Evolutionary conservation across 2,113 vertebrate genomes (phyloP).

Genomic region (Percopsis transmontana): DNA sequence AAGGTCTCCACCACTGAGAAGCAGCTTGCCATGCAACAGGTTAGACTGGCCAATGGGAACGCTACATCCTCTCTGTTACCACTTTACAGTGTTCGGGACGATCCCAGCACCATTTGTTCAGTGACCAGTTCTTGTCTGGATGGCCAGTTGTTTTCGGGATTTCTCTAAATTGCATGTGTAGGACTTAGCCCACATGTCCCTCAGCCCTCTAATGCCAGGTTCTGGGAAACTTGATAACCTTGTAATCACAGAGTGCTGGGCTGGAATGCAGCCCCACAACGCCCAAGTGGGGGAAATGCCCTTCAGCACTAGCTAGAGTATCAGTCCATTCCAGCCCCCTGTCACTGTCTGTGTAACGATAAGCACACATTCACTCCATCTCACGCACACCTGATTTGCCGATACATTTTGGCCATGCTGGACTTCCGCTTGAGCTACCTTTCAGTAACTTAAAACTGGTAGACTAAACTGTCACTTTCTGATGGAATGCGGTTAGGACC

Average conservation of each 20-base stretch:
- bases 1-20: slow-evolving; percentile 81
- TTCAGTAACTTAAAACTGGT: not conserved
- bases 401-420: not conserved
- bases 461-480: slow-evolving; percentile 1
- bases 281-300: slow-evolving; percentile 42
- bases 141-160: slow-evolving; percentile 7
- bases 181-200: slow-evolving; percentile 18
- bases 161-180: slow-evolving; percentile 11
- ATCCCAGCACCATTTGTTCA: not conserved
- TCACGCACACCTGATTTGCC: not conserved
- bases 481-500: slow-evolving; percentile 3
- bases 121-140: not conserved
- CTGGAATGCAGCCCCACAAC: slow-evolving; percentile 51
- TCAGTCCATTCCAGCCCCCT: slow-evolving; percentile 9
- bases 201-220: slow-evolving; percentile 34
- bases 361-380: slow-evolving; percentile 17
- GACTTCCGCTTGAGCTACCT: too few species aligned
- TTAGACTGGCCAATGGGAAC: slow-evolving; percentile 36
- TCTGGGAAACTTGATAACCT: slow-evolving; percentile 45
- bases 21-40: slow-evolving; percentile 86
- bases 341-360: slow-evolving; percentile 5
- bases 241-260: slow-evolving; percentile 50
- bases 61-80: slow-evolving; percentile 7
- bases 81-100: not conserved
- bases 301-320: slow-evolving; percentile 52